A percentile compares a stretch with the other conserved stretches of the same genome.
Evolutionary conservation across 2,888 invertebrate genomes (phyloP).

Genomic region (Syritta pipiens): DNA sequence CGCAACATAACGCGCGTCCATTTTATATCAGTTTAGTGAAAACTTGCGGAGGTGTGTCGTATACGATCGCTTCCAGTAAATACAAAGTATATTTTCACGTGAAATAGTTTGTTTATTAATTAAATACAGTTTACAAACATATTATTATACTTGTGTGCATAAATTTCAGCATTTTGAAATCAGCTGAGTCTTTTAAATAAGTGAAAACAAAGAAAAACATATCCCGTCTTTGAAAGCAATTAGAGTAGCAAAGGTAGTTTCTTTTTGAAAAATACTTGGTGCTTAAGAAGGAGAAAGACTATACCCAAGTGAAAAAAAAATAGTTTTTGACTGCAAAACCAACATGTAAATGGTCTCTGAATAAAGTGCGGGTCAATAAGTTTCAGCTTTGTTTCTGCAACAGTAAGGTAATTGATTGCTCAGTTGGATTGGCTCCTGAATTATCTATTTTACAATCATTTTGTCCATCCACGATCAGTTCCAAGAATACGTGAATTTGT

Average conservation of each 20-base stretch:
- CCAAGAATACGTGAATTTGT: background rate
- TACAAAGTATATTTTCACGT: no score
- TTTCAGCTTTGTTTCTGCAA: no score
- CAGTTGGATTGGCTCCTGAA: no score
- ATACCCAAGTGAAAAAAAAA: no score
- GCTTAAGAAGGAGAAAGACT: background rate
- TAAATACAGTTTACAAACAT: background rate
- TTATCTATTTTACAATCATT: no score
- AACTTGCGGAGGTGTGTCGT: background rate
- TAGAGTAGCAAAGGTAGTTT: background rate
- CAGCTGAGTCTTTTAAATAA: background rate
- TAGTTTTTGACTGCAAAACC: no score
- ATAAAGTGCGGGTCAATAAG: no score
- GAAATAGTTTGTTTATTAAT: background rate
- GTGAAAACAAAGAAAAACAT: slow-evolving; percentile 12
- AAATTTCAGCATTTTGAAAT: background rate
- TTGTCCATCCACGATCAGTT: background rate
- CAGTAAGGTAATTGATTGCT: no score
- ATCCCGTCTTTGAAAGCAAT: background rate
- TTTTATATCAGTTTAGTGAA: slow-evolving; percentile 25
- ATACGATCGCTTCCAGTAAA: slow-evolving; percentile 3
- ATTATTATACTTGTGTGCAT: background rate
- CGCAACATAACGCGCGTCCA: slow-evolving; percentile 13
- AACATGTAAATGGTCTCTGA: no score
- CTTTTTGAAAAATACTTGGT: background rate